Percentiles rank a stretch among this genome's conserved stretches.
Conservation (phyloP, 2,888 invertebrate species). For the Amblyteles armatorius region DNA sequence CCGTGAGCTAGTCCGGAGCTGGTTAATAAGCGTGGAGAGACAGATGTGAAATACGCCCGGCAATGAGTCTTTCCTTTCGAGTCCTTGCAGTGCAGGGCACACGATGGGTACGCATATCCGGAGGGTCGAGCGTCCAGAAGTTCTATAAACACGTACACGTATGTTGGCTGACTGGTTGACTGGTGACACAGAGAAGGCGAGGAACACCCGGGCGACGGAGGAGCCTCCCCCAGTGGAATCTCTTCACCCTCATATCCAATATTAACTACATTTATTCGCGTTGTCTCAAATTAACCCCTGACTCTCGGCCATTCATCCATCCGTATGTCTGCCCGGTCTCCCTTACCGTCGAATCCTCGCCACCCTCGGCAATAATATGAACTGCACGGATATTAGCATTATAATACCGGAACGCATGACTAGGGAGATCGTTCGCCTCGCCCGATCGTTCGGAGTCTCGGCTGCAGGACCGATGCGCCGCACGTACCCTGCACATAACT, state of each 20-base stretch:
- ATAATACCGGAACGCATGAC: constrained; percentile 72
- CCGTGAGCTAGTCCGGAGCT: constrained; percentile 55
- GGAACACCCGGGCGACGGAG: constrained; percentile 64
- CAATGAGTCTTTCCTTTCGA: constrained; percentile 76
- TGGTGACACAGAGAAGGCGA: constrained; percentile 74
- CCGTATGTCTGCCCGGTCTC: constrained; percentile 68
- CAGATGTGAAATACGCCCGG: constrained; percentile 78
- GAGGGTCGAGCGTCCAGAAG: constrained; percentile 46
- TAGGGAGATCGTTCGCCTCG: constrained; percentile 36
- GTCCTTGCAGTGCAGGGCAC: constrained; percentile 56
- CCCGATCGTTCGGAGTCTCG: constrained; percentile 29
- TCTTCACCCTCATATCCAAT: constrained; percentile 76
- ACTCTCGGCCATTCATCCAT: constrained; percentile 71
- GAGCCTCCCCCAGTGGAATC: constrained; percentile 69
- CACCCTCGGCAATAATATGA: constrained; percentile 74
- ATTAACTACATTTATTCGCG: constrained; percentile 85
- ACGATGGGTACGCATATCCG: constrained; percentile 43
- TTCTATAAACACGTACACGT: constrained; percentile 48
- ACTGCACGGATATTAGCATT: constrained; percentile 78
- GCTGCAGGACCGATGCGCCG: constrained; percentile 31
- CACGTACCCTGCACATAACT: constrained; percentile 32
- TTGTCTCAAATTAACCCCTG: constrained; percentile 84
- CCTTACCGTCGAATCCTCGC: constrained; percentile 51
- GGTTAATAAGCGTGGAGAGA: constrained; percentile 74
- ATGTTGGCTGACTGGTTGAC: constrained; percentile 59